Evolutionary conservation across 2,113 vertebrate species (phyloP).

Genomic region (Thalassoma bifasciatum): DNA sequence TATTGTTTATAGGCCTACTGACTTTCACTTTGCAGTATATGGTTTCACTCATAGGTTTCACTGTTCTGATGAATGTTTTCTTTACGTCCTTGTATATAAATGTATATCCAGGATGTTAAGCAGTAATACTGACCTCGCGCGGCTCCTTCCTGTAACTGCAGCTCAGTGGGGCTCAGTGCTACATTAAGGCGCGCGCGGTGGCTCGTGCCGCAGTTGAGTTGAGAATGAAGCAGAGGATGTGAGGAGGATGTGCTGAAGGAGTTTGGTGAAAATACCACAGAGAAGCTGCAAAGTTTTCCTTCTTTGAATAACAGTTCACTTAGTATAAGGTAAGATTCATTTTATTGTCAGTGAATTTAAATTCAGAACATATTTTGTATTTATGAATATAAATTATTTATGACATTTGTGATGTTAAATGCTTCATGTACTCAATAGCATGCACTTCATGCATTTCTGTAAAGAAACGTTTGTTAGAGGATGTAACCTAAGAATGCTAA

Average conservation of each 20-base stretch:
- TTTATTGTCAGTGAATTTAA: no score
- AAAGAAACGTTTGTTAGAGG: not conserved
- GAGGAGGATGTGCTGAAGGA: slow-evolving; percentile 1
- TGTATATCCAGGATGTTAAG: no score
- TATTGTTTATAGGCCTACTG: no score
- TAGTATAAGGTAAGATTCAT: slow-evolving; percentile 46
- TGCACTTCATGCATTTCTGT: not conserved
- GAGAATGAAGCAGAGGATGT: not conserved
- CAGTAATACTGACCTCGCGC: slow-evolving; percentile 38
- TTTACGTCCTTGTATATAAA: no score
- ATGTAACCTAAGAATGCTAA: not conserved
- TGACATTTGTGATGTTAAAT: no score
- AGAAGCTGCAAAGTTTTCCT: slow-evolving; percentile 17
- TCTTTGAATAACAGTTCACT: not conserved
- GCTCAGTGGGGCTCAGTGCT: slow-evolving; percentile 1
- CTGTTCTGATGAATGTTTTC: no score
- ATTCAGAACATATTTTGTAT: no score
- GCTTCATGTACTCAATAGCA: no score
- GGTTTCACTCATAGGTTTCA: no score
- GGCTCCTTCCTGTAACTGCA: not conserved
- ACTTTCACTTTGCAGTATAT: no score
- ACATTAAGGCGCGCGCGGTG: slow-evolving; percentile 40
- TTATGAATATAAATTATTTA: no score
- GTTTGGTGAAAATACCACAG: not conserved
- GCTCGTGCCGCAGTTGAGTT: slow-evolving; percentile 15